These are phyloP conservation scores for Meghimatium bilineatum DNA, from an alignment of 2,888 invertebrate species.

Conservation along the genomic window DNA sequence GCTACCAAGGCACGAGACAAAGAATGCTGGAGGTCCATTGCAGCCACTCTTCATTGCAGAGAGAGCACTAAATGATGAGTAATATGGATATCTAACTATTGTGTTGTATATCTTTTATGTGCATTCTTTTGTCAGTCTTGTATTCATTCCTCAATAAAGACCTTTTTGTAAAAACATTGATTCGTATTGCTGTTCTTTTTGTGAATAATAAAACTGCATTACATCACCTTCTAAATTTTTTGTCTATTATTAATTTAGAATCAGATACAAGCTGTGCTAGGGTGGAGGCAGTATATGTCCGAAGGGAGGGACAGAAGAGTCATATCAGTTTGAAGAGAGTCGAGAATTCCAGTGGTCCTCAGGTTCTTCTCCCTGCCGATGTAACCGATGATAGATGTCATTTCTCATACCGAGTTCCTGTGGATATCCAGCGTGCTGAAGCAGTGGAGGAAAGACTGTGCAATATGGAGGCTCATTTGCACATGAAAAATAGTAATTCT, in stretches of 20 bases:
- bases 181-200: too few species aligned
- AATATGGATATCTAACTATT: too few species aligned
- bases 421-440: constrained; percentile 62
- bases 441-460: constrained; percentile 84
- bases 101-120: too few species aligned
- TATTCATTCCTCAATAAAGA: too few species aligned
- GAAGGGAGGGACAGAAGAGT: constrained; percentile 85
- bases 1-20: too few species aligned
- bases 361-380: constrained; percentile 58
- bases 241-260: constrained; percentile 48
- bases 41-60: too few species aligned
- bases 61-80: too few species aligned
- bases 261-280: constrained; percentile 84
- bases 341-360: constrained; percentile 77
- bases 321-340: constrained; percentile 82
- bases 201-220: too few species aligned
- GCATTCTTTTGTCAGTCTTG: too few species aligned
- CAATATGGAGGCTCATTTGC: constrained; percentile 83
- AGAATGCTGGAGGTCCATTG: too few species aligned
- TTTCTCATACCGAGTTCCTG: background rate
- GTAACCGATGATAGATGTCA: constrained; percentile 2
- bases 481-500: constrained; percentile 69
- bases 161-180: too few species aligned
- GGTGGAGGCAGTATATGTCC: constrained; percentile 85
- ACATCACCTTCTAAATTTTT: too few species aligned